These are phyloP conservation scores for Brachyrhaphis roseni DNA, from an alignment of 2,797 vertebrate genomes.

Conservation along the genomic window DNA sequence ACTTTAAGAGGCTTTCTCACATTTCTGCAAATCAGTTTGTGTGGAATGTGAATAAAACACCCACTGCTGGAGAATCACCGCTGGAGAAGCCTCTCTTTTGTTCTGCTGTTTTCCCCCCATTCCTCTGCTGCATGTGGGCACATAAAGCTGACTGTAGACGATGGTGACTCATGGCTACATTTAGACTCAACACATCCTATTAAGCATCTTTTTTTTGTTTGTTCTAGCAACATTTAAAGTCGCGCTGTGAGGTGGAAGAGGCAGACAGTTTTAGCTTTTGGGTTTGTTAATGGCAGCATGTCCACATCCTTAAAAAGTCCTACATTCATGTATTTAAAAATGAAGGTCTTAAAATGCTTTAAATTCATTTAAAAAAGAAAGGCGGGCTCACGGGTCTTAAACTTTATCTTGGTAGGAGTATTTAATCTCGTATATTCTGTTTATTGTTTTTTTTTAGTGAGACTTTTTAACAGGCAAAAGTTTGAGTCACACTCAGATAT, in stretches of 20 bases:
- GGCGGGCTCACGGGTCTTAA: no score
- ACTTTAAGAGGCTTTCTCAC: not conserved
- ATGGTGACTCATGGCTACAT: constrained; percentile 49
- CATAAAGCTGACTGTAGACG: constrained; percentile 17
- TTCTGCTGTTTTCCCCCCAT: not conserved
- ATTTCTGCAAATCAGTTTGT: not conserved
- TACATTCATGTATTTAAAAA: no score
- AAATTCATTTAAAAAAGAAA: no score
- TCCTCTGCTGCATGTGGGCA: constrained; percentile 53
- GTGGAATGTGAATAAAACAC: not conserved
- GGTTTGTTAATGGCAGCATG: not conserved
- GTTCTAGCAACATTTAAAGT: constrained; percentile 4
- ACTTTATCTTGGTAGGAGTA: no score
- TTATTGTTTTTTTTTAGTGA: no score
- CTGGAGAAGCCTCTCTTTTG: not conserved
- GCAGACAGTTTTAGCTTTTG: not conserved
- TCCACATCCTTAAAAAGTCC: no score
- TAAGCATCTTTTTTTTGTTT: constrained; percentile 6
- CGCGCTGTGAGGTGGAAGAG: not conserved
- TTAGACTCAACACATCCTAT: constrained; percentile 29
- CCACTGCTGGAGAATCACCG: constrained; percentile 27
- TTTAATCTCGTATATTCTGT: no score
- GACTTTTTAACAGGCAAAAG: no score
- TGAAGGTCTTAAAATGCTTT: no score
- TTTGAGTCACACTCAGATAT: no score